phyloP scores from a whole-genome alignment of 2,113 vertebrate species.

The Rousettus leschenaultii region DNA sequence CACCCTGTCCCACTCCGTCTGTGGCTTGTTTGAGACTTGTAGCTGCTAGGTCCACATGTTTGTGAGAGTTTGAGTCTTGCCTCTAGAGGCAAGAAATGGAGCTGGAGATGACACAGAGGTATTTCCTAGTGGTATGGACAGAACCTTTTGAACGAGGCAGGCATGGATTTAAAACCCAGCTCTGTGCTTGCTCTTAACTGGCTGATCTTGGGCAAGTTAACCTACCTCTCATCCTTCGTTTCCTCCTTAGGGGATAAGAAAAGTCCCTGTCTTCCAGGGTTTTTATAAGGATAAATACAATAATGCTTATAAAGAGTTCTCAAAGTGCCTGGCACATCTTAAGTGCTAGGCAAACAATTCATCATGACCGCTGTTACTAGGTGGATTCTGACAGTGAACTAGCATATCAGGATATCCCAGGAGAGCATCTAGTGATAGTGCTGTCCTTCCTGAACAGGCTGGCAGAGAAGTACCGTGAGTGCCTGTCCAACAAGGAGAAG shows the following conservation, averaged over 20 bases:
- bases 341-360: neutral
- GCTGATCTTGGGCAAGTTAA: neutral
- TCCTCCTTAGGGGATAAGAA: neutral
- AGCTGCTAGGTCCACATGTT: neutral
- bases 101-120: neutral
- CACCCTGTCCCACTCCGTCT: neutral
- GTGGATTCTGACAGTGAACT: neutral
- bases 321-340: neutral
- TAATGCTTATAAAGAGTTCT: neutral
- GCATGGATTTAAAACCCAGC: neutral
- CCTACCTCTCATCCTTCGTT: neutral
- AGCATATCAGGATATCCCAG: neutral
- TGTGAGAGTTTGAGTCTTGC: neutral
- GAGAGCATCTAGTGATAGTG: neutral
- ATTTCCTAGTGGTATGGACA: neutral
- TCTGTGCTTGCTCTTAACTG: neutral
- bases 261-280: neutral
- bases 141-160: neutral
- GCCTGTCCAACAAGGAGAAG: slow-evolving; percentile 92
- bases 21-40: neutral
- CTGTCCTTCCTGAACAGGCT: slow-evolving; percentile 81
- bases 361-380: neutral
- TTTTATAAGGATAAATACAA: neutral
- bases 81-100: neutral
- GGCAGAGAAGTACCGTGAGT: slow-evolving; percentile 96